phyloP scores from a whole-genome alignment of 2,797 vertebrate species.

The Lutjanus argentimaculatus region DNA sequence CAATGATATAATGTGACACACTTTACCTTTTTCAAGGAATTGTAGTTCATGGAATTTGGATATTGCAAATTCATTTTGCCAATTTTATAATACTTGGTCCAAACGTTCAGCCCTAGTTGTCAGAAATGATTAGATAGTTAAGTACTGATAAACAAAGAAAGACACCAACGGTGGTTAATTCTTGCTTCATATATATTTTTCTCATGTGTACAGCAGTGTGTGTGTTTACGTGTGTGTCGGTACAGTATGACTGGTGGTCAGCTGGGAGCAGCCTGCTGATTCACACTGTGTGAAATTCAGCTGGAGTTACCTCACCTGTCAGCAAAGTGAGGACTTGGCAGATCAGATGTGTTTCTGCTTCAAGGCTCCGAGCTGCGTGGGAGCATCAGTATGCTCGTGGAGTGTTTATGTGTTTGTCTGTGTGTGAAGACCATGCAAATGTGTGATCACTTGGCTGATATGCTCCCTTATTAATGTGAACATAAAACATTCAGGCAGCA shows the following conservation, averaged over 20 bases:
- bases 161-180: neutral
- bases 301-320: conserved; percentile 48
- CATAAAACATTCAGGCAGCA: conserved; percentile 21
- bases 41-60: too few species aligned
- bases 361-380: conserved; percentile 7
- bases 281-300: conserved; percentile 52
- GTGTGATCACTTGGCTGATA: conserved; percentile 20
- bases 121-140: too few species aligned
- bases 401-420: conserved; percentile 12
- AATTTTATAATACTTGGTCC: too few species aligned
- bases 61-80: too few species aligned
- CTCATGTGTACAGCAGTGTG: neutral
- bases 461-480: conserved; percentile 19
- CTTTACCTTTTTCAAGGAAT: too few species aligned
- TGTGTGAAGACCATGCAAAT: conserved; percentile 37
- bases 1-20: too few species aligned
- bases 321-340: conserved; percentile 43
- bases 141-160: neutral
- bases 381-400: conserved; percentile 29
- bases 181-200: neutral
- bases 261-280: conserved; percentile 32
- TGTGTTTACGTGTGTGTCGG: conserved; percentile 3
- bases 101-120: too few species aligned
- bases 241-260: conserved; percentile 9
- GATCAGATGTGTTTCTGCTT: conserved; percentile 51